phyloP scores from a whole-genome alignment of 2,113 vertebrate species.

The Seriola aureovittata region DNA sequence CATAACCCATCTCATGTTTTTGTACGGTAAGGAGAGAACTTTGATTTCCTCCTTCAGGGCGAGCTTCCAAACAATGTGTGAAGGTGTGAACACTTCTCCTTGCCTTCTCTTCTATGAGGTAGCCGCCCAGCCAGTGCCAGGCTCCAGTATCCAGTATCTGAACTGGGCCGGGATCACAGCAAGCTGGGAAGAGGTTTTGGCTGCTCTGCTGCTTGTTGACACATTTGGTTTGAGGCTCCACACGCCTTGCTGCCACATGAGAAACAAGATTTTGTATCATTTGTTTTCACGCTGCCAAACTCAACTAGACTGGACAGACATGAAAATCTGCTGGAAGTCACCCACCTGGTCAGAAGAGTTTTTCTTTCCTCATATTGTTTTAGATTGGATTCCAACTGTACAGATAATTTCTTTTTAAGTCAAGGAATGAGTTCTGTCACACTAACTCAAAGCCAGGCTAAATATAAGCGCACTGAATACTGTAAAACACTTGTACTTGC shows the following conservation, averaged over 20 bases:
- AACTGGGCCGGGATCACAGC: conserved; percentile 67
- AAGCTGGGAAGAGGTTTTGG: conserved; percentile 52
- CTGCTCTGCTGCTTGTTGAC: conserved; percentile 50
- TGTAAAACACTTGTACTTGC: not conserved
- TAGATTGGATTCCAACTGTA: not conserved
- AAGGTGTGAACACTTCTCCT: conserved; percentile 50
- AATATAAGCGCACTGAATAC: not conserved
- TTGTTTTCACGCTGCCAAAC: conserved; percentile 13
- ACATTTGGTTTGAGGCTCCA: conserved; percentile 58
- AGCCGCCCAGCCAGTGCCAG: conserved; percentile 57
- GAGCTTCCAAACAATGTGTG: conserved; percentile 62
- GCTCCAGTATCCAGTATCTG: conserved; percentile 66
- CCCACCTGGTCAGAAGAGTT: not conserved
- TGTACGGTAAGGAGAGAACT: conserved; percentile 45
- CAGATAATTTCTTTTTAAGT: not conserved
- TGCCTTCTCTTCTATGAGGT: conserved; percentile 51
- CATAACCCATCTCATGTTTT: conserved; percentile 43
- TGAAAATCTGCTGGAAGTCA: conserved; percentile 13
- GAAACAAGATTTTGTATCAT: conserved; percentile 41
- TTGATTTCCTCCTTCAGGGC: conserved; percentile 64
- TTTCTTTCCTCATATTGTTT: not conserved
- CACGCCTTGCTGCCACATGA: conserved; percentile 14
- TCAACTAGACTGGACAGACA: not conserved
- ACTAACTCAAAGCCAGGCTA: not conserved
- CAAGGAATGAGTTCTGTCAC: conserved; percentile 5